A percentile compares a stretch with the other conserved stretches of the same genome.
These are phyloP conservation scores for Himalopsyche kuldschensis DNA, from an alignment of 2,888 invertebrate genomes.

Conservation along the genomic window DNA sequence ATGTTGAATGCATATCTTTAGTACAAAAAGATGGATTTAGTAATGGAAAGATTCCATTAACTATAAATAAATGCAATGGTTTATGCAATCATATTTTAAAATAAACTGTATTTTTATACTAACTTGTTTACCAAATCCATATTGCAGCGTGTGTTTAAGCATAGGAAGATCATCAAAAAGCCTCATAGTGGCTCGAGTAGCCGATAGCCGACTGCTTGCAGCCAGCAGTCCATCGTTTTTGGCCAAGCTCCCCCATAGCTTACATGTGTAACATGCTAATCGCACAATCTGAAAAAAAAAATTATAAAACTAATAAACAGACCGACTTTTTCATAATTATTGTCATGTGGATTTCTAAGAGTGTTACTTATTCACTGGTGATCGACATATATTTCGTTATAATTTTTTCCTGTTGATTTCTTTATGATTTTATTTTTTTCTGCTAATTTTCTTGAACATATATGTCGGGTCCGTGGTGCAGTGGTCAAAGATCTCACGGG, in stretches of 20 bases:
- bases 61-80: no score
- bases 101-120: slow-evolving; percentile 41
- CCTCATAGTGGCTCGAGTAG: slow-evolving; percentile 74
- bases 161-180: slow-evolving; percentile 85
- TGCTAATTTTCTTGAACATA: no score
- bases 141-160: slow-evolving; percentile 71
- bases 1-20: no score
- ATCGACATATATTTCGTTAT: not conserved
- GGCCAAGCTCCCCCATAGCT: slow-evolving; percentile 66
- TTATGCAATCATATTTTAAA: no score
- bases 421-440: no score
- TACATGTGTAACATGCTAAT: slow-evolving; percentile 75
- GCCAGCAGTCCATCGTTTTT: slow-evolving; percentile 63
- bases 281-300: slow-evolving; percentile 65
- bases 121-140: slow-evolving; percentile 69
- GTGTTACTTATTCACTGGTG: not conserved
- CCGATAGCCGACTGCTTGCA: slow-evolving; percentile 72
- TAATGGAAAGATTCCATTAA: no score
- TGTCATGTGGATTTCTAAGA: not conserved
- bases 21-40: no score
- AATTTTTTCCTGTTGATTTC: no score
- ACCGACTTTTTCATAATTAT: not conserved
- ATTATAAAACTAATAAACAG: not conserved
- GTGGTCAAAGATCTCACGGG: no score
- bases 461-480: no score